Evolutionary conservation across 2,113 vertebrate genomes (phyloP).

Genomic region (Xenus cinereus): DNA sequence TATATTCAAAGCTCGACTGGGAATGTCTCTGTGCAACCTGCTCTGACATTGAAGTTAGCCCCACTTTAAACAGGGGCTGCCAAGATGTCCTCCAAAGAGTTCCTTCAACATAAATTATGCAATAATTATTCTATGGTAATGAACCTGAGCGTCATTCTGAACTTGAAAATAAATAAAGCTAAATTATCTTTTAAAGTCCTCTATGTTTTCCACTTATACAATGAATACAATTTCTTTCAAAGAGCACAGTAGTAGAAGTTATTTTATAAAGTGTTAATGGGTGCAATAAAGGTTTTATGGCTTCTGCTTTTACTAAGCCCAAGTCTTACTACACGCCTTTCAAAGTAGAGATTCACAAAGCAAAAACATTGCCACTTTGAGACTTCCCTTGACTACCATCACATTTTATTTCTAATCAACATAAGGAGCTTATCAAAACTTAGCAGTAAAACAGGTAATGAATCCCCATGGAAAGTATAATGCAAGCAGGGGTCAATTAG

Average conservation of each 20-base stretch:
- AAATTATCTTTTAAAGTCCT: not conserved
- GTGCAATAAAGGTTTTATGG: not conserved
- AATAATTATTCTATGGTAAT: not conserved
- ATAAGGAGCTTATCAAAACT: not conserved
- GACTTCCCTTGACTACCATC: not conserved
- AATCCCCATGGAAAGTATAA: not conserved
- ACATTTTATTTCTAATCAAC: conserved; percentile 3
- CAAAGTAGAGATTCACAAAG: not conserved
- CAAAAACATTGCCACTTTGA: not conserved
- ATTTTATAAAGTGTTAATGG: conserved; percentile 2
- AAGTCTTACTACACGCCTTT: not conserved
- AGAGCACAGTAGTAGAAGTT: not conserved
- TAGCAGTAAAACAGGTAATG: not conserved
- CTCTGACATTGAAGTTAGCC: not conserved
- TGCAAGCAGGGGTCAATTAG: conserved; percentile 27
- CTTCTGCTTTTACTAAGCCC: not conserved
- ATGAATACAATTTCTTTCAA: not conserved
- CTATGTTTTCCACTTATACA: not conserved
- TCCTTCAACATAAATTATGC: not conserved
- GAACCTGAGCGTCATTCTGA: not conserved
- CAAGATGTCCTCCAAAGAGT: not conserved
- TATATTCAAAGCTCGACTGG: not conserved
- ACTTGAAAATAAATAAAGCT: not conserved
- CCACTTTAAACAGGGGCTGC: not conserved
- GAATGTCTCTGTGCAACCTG: not conserved